Conservation (phyloP, 1,140 invertebrate species). For the Scaptomyza pallida region DNA sequence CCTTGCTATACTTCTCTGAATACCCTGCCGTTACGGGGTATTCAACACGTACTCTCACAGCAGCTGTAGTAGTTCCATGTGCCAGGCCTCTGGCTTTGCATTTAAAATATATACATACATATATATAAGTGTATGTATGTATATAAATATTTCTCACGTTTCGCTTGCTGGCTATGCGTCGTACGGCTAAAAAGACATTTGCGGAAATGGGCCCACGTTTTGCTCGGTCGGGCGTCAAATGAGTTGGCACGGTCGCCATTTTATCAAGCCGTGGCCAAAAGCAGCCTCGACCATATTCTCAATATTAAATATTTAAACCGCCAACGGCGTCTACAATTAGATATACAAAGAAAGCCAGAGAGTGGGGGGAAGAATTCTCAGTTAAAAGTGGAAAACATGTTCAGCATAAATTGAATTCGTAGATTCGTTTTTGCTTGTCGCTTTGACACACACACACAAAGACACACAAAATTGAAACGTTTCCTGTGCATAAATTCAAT, state of each 20-base stretch:
- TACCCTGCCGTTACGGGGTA: slow-evolving; percentile 6
- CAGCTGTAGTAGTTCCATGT: slow-evolving; percentile 15
- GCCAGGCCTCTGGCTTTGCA: slow-evolving; percentile 26
- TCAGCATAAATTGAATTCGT: slow-evolving; percentile 26
- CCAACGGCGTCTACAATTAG: slow-evolving; percentile 50
- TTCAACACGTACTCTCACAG: slow-evolving; percentile 2
- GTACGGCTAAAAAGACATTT: slow-evolving; percentile 48
- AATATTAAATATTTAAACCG: slow-evolving; percentile 57
- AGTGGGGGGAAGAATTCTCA: too few species aligned
- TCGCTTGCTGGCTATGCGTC: slow-evolving; percentile 27
- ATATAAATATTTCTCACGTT: slow-evolving; percentile 65
- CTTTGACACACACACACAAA: slow-evolving; percentile 36
- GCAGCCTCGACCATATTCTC: slow-evolving; percentile 4
- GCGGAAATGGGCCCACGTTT: slow-evolving; percentile 53
- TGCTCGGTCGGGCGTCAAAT: slow-evolving; percentile 57
- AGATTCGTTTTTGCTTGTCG: neutral
- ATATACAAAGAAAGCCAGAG: too few species aligned
- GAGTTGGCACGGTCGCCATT: slow-evolving; percentile 52
- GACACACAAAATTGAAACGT: slow-evolving; percentile 38
- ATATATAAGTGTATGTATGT: too few species aligned
- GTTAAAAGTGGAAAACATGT: slow-evolving; percentile 11
- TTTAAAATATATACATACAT: slow-evolving; percentile 77
- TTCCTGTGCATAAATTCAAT: slow-evolving; percentile 62
- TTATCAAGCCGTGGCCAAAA: slow-evolving; percentile 35
- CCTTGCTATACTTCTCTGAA: too few species aligned